These are phyloP conservation scores for Creontiades dilutus DNA, from an alignment of 2,888 invertebrate genomes.

Conservation along the genomic window DNA sequence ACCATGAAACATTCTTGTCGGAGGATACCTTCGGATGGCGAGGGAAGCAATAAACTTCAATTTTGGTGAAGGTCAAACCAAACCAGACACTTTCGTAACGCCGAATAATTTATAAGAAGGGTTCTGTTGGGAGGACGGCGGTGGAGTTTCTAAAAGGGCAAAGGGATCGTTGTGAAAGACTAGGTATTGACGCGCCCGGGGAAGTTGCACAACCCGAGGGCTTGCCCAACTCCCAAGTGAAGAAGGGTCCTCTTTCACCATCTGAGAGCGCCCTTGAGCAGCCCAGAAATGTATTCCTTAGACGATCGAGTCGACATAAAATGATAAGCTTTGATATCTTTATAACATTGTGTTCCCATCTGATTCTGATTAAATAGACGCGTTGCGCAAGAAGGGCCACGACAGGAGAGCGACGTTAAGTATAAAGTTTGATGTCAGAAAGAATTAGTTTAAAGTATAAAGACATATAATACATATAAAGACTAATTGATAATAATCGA, in stretches of 20 bases:
- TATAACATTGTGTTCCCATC: too few relatives aligned
- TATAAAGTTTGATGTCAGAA: too few relatives aligned
- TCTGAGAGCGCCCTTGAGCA: slow-evolving; percentile 28
- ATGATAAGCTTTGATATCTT: neutral
- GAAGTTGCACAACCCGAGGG: slow-evolving; percentile 21
- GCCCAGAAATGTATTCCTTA: neutral
- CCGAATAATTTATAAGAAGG: neutral
- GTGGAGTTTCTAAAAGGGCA: neutral
- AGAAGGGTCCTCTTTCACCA: slow-evolving; percentile 22
- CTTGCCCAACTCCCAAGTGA: neutral
- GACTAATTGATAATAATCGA: too few relatives aligned
- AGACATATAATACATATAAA: too few relatives aligned
- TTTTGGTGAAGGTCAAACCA: neutral
- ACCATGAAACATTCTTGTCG: too few relatives aligned
- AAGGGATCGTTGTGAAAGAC: slow-evolving; percentile 42
- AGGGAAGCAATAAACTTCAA: neutral
- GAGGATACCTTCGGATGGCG: too few relatives aligned
- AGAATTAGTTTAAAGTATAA: too few relatives aligned
- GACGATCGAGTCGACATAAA: neutral
- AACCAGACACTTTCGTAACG: neutral
- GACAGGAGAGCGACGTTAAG: too few relatives aligned
- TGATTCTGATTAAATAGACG: too few relatives aligned
- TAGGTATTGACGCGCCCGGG: slow-evolving; percentile 15
- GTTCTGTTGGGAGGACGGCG: neutral
- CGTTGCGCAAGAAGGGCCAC: too few relatives aligned